Base-by-base conservation (phyloP, 2,888 invertebrate genomes). In the Phortica magna region DNA sequence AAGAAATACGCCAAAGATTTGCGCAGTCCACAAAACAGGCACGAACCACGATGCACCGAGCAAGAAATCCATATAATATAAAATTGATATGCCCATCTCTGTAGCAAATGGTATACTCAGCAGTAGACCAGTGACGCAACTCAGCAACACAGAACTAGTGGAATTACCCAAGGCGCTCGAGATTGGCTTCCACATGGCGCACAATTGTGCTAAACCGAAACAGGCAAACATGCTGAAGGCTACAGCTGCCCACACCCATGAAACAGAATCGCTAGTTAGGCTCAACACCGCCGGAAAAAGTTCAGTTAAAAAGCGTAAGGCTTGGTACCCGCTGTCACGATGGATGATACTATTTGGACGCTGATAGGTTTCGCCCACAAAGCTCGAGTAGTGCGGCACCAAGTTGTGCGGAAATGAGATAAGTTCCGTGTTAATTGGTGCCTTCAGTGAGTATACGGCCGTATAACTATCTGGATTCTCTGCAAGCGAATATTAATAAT, bases 111-210 rank as follows among this genome's bases (percentile, higher is more conserved):
- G 95, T 83, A 97, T 94, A n/a, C 97, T 97, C 57, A 97, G 91
- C 9, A 97, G 93, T 77, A 97, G 94, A 7, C 96, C 97, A 77
- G 96, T 94, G 0, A 96, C 95, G 84, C 97, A 98, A 84, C 96
- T 97, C 91, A 79, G 94, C 93, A 89, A 94, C 93, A n/a, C 95
- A 92, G 92, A 96, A 95, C 90, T 97, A 93, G 59, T 96, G 94
- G 94, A 97, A 94, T 92, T 91, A 0, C 92, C 92, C 73, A 98
- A 94, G 2, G 97, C 96, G 22, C 96, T 95, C 79, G 97, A 96
- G 74, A 98, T 96, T 88, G 96, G 96, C 89, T 97, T 97, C 98
- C 98, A 98, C 88, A 98, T 95, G 0, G 97, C 97, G 83, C 97
- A 93, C 92, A 97, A 95, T 85, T 98, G 98, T 5, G 96, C 96